Evolutionary conservation across 35 echinoderm and acorn worm genomes (phyloP).

Genomic region (Stichopus chloronotus): DNA sequence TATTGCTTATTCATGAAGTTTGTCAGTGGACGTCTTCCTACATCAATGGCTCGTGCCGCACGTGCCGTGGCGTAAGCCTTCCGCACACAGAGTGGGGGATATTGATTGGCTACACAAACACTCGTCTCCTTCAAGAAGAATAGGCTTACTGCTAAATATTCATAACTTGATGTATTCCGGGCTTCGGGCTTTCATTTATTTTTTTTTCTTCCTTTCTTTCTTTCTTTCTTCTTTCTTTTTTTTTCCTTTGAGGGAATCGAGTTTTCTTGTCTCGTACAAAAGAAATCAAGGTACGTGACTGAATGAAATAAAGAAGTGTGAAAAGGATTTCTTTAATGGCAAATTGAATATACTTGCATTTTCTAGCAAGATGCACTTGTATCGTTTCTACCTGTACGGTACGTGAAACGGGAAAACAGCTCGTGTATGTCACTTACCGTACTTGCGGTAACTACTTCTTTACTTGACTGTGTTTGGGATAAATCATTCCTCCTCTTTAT

Average conservation of each 20-base stretch:
- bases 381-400: too few species aligned
- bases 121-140: conserved; percentile 43
- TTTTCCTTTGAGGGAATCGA: not conserved
- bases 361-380: too few species aligned
- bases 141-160: not conserved
- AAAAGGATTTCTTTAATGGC: not conserved
- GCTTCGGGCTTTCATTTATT: not conserved
- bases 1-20: conserved; percentile 56
- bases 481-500: too few species aligned
- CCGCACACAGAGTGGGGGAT: conserved; percentile 43
- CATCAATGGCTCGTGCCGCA: conserved; percentile 52
- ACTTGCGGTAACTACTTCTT: too few species aligned
- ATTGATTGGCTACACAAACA: conserved; percentile 54
- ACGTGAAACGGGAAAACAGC: too few species aligned
- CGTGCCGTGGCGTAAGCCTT: conserved; percentile 52
- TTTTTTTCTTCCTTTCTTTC: not conserved
- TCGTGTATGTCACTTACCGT: too few species aligned
- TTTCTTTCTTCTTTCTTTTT: not conserved
- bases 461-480: too few species aligned
- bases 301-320: not conserved
- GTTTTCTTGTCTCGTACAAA: not conserved
- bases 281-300: conserved; percentile 16
- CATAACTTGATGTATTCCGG: not conserved
- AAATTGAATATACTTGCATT: not conserved
- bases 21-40: not conserved